Evolutionary conservation across 2,888 invertebrate genomes (phyloP), one percentile per base, ranked within the genome.

Genomic region (Reticulitermes lucifugus): DNA sequence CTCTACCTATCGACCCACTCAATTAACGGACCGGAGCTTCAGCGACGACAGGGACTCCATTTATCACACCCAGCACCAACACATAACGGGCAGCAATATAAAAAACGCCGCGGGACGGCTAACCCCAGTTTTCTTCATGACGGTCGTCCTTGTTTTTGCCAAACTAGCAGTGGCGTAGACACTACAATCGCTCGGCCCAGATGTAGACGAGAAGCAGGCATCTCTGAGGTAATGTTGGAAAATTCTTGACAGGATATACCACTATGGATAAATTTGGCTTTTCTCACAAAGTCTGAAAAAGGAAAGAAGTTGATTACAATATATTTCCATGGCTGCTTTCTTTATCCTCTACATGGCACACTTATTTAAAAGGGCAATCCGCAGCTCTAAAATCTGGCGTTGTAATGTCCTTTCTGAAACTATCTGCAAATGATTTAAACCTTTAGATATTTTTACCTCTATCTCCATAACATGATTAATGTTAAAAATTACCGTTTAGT

Each of bases 181-280:
- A 2, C 18, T 25, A 25, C 12, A 43, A 18, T 41, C 18, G 55
- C 5, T 55, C 55, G 18, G 18, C 14, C 25, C 25, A n/a, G 25
- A n/a, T 65, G 25, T 65, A 65, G 65, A 25, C 25, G n/a, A 10
- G 25, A n/a, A 7, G 25, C 65, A n/a, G 14, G 9, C 0, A 65
- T n/a, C 65, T 65, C n/a, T n/a, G 25, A 77, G 77, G 77, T 77
- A 77, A 77, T 51, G 51, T 10, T 77, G 43, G 18, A 22, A 77
- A 77, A 46, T 77, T 25, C 51, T 46, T 77, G 51, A 77, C 51
- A 51, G 46, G 77, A 77, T 77, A 77, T 46, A 25, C 10, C 25
- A 41, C 22, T 77, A n/a, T 5, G 51, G 73, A 22, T 73, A 73
- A 3, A 73, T 5, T 43, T 14, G 10, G 12, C 14, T 41, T 73